These are phyloP conservation scores for Limnothrissa miodon DNA, from an alignment of 2,113 vertebrate species.

Conservation along the genomic window DNA sequence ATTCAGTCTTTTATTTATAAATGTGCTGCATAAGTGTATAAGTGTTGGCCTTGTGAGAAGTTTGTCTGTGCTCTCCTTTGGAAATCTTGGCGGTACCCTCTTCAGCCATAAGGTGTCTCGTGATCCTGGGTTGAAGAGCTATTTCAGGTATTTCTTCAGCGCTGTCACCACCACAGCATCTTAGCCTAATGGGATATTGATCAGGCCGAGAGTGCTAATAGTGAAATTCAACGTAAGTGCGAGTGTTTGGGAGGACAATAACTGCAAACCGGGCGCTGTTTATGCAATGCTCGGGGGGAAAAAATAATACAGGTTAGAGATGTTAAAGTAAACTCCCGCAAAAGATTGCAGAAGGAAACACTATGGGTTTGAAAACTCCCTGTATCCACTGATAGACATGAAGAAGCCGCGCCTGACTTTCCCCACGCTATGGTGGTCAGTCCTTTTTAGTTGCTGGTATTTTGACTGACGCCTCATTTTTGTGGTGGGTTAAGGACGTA, in stretches of 20 bases:
- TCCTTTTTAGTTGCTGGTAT: too few species aligned
- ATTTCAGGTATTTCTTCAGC: not conserved
- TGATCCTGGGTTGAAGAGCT: not conserved
- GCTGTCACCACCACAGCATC: not conserved
- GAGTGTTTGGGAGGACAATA: not conserved
- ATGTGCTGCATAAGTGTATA: too few species aligned
- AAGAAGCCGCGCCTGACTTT: not conserved
- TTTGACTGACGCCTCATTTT: not conserved
- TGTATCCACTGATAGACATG: too few species aligned
- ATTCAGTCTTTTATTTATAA: not conserved
- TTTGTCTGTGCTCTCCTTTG: not conserved
- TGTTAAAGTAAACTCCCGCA: not conserved
- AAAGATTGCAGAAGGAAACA: too few species aligned
- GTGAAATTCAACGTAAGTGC: too few species aligned
- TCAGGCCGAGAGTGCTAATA: not conserved
- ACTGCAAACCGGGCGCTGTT: not conserved
- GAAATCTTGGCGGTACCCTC: not conserved
- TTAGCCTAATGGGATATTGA: not conserved
- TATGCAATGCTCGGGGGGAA: not conserved
- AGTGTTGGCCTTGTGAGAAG: not conserved
- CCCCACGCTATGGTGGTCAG: not conserved
- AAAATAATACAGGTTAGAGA: not conserved
- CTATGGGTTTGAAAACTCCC: too few species aligned
- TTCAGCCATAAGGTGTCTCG: not conserved
- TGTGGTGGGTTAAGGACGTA: not conserved